These are phyloP conservation scores for Rhyacophila evoluta DNA, from an alignment of 2,888 invertebrate genomes.

Conservation along the genomic window DNA sequence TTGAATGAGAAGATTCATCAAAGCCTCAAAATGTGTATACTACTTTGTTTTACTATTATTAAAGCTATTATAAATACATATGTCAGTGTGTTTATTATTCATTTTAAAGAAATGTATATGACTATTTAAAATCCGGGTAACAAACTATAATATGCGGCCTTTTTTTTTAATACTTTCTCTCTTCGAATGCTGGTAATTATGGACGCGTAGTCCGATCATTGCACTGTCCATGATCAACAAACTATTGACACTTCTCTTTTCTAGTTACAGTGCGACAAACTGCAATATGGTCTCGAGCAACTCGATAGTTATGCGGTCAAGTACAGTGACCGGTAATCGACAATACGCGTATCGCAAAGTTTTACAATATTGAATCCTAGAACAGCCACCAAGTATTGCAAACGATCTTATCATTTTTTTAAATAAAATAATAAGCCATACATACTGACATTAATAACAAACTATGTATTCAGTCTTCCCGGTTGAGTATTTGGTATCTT, in stretches of 20 bases:
- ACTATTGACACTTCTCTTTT: background rate
- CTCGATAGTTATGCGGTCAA: slow-evolving; percentile 39
- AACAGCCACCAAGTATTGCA: too few species aligned
- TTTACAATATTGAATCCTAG: background rate
- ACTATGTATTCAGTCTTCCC: too few species aligned
- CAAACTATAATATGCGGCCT: background rate
- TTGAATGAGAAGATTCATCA: too few species aligned
- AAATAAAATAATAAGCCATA: too few species aligned
- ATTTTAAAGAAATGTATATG: background rate
- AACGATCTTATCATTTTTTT: too few species aligned
- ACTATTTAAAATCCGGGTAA: background rate
- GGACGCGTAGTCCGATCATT: slow-evolving; percentile 5
- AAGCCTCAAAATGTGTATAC: too few species aligned
- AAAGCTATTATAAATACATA: too few species aligned
- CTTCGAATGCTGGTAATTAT: background rate
- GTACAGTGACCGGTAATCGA: slow-evolving; percentile 32
- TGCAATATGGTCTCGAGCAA: slow-evolving; percentile 10
- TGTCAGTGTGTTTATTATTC: too few species aligned
- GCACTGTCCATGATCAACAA: slow-evolving; percentile 23
- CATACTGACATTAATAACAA: too few species aligned
- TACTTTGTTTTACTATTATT: too few species aligned
- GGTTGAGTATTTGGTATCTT: too few species aligned
- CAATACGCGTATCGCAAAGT: background rate
- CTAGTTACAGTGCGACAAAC: slow-evolving; percentile 28
- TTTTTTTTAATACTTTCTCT: background rate